Percentiles rank a stretch among this genome's conserved stretches.
Conservation (phyloP, 2,797 vertebrate genomes). For the Balearica regulorum region DNA sequence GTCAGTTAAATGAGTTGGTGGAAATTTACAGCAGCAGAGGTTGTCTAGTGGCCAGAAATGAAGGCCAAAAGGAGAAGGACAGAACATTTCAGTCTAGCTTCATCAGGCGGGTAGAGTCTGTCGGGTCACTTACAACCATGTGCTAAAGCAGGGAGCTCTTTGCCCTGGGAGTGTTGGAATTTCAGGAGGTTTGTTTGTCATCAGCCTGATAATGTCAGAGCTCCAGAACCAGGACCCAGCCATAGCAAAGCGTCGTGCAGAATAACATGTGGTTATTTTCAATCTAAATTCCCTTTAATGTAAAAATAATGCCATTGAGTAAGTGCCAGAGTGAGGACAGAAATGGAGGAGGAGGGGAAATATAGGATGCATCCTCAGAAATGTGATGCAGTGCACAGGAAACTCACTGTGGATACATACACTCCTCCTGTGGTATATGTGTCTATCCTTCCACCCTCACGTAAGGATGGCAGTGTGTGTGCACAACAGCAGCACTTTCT, state of each 20-base stretch:
- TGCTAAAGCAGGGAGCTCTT: not conserved
- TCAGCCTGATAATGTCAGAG: not conserved
- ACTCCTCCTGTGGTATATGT: not conserved
- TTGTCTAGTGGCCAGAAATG: not conserved
- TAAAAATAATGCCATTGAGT: not conserved
- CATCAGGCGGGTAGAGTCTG: not conserved
- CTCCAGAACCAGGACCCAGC: not conserved
- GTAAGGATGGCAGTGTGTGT: not conserved
- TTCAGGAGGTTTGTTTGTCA: not conserved
- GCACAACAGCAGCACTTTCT: not conserved
- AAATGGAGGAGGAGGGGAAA: not conserved
- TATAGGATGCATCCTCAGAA: not conserved
- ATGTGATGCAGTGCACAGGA: not conserved
- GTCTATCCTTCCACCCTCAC: fast-evolving
- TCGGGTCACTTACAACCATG: not conserved
- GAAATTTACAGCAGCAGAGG: not conserved
- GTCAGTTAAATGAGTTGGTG: not conserved
- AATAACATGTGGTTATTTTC: not conserved
- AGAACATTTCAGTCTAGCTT: slow-evolving; percentile 21
- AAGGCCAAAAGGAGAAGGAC: not conserved
- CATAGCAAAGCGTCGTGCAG: not conserved
- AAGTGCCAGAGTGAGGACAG: not conserved
- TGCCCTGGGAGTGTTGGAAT: slow-evolving; percentile 17
- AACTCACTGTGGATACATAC: not conserved
- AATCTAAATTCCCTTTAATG: not conserved